Evolutionary conservation across 2,797 vertebrate species (phyloP).

Genomic region (Muscicapa striata): DNA sequence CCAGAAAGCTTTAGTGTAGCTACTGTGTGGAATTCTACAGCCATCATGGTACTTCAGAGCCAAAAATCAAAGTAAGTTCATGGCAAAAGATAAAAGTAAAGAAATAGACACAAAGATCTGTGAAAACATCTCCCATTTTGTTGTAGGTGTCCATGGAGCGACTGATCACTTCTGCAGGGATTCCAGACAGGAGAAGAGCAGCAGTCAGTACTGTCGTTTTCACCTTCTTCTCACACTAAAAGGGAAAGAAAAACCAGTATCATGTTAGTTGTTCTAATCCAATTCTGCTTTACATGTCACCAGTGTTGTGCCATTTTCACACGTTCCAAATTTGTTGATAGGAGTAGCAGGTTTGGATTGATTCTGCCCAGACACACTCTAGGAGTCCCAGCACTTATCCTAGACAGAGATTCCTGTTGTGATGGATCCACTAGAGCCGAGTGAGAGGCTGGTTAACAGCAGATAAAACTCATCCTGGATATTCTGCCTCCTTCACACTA

Average conservation of each 20-base stretch:
- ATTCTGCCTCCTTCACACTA: not conserved
- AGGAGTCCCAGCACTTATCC: not conserved
- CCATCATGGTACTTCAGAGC: slow-evolving; percentile 79
- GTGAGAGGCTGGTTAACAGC: not conserved
- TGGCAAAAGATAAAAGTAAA: slow-evolving; percentile 95
- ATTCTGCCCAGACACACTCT: not conserved
- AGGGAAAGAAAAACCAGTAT: not conserved
- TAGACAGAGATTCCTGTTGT: not conserved
- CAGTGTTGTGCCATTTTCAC: not conserved
- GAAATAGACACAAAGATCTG: slow-evolving; percentile 96
- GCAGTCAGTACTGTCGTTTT: slow-evolving; percentile 92
- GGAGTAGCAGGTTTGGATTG: not conserved
- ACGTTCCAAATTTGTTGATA: fast-evolving
- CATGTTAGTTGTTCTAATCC: not conserved
- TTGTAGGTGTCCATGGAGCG: slow-evolving; percentile 97
- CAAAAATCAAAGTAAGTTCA: slow-evolving; percentile 83
- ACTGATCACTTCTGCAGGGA: slow-evolving; percentile 94
- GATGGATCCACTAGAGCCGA: not conserved
- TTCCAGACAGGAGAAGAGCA: slow-evolving; percentile 92
- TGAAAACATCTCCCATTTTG: slow-evolving; percentile 97
- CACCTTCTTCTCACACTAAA: slow-evolving; percentile 91
- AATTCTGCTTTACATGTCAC: not conserved
- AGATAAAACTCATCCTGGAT: not conserved
- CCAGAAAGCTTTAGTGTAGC: slow-evolving; percentile 32
- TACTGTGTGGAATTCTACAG: not conserved